Evolutionary conservation across 2,113 vertebrate species (phyloP), one percentile per base, ranked within the genome.

Genomic region (Nycticryphes semicollaris): DNA sequence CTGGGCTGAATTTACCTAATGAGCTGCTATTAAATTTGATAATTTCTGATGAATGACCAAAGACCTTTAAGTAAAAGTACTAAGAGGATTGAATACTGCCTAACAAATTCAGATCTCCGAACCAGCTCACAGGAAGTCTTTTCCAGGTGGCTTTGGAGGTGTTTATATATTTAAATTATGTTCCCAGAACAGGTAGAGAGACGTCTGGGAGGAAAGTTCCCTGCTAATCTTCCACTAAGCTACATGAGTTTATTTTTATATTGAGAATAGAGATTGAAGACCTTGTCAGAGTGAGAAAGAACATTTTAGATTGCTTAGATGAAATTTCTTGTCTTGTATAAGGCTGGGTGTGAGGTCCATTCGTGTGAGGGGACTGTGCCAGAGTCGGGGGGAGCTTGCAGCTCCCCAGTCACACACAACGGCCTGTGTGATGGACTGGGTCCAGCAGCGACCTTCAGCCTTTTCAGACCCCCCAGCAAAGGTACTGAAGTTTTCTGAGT

Each of bases 211-310:
- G 23, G 7, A 20, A 67, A 87, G 53, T 31, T 94, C 51, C 37
- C 11, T 92, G 20, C 33, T 92, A 96, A 93, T 90, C 75, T 91
- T 87, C 72, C 56, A 78, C 48, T 90, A 91, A 89, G 48, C 47
- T 92, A 59, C 70, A 51, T 50, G 28, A 59, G 18, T 87, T 91
- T 87, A 83, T 87, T 95, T 92, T 81, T 28, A 12, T 75, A 39
- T 60, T 87, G 53, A 45, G 62, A 92, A 75, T 41, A 92, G 64
- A 92, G 73, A 78, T 20, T 75, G 56, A 87, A 92, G 66, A 39
- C 39, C 17, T 86, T 92, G 16, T 72, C 69, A 81, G 68, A 67
- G 60, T 54, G 54, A 69, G 30, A 80, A 73, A 76, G 92, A 70
- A 3, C n/a, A 47, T 74, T 92, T 86, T 63, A 5, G 56, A 54